Evolutionary conservation across 2,797 vertebrate genomes (phyloP), one percentile per base, ranked within the genome.

Genomic region (Ispidina picta): DNA sequence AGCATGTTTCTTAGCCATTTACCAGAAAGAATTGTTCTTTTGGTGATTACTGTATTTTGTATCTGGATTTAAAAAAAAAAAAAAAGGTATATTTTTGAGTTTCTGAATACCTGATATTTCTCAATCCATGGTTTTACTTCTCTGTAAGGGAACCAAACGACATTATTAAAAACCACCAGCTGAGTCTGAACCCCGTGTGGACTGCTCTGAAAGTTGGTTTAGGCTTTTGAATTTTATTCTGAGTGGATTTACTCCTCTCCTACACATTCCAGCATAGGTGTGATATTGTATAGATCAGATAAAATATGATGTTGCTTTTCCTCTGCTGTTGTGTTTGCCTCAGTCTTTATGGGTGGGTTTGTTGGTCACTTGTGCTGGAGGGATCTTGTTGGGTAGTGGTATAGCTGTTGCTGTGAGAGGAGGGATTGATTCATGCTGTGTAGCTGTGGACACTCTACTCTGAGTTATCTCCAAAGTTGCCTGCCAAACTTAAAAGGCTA

Each of bases 61-160:
- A 13, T 63, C 23, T 62, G 37, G 31, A 33, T 89, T 96, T 87
- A 41, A 51, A 95, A 75, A 23, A 83, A 78, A 48, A 46, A 83
- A 79, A 43, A 48, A n/a, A n/a, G 63, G 81, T 85, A 35, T 43
- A 21, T 78, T 94, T 93, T 88, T 93, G 13, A 82, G 26, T 62
- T 78, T 95, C 66, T 4, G 4, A 83, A 51, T 68, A 41, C 41
- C 52, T 75, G 21, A 2, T 80, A 60, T 22, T 90, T 80, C 26
- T 91, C 29, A 28, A 35, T 92, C 92, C 46, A 5, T 55, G 60
- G 33, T 72, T 96, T 95, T 84, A 35, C 68, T 76, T 90, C 73
- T 80, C 63, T 65, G 13, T 49, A 58, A 76, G 59, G 60, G 15
- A 17, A 79, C 31, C 25, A 43, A 79, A 92, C 46, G 43, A 31